Evolutionary conservation across 2,888 invertebrate species (phyloP).

Genomic region (Julus scanicus): DNA sequence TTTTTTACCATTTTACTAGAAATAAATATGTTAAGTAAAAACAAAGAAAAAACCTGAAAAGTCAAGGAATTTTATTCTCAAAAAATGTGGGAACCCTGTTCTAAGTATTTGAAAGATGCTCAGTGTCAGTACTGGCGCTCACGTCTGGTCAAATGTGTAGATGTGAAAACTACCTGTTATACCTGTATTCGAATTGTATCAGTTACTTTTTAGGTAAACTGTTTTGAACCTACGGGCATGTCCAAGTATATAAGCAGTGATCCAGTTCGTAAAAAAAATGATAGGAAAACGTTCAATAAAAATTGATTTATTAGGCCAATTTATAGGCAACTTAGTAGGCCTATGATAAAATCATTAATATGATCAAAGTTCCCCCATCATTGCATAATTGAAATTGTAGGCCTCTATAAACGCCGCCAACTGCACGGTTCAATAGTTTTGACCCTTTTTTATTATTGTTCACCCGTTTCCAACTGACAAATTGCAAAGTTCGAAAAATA

Average conservation of each 20-base stretch:
- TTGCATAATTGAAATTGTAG: conserved; percentile 39
- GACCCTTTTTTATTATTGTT: conserved; percentile 5
- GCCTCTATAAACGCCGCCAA: neutral
- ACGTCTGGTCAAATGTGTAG: neutral
- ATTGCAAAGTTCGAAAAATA: neutral
- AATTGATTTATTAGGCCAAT: conserved; percentile 34
- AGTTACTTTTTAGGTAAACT: neutral
- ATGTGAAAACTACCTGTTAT: neutral
- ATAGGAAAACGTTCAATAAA: conserved; percentile 37
- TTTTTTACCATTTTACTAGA: no score
- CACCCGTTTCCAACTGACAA: neutral
- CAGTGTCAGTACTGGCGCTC: no score
- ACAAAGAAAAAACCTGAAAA: no score
- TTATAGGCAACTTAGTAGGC: conserved; percentile 28
- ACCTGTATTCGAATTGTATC: conserved; percentile 12
- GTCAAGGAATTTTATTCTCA: no score
- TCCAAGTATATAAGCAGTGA: neutral
- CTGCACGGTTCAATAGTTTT: neutral
- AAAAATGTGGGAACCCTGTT: no score
- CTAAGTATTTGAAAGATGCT: no score
- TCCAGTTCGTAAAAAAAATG: neutral
- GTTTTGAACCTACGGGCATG: neutral
- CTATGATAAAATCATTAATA: conserved; percentile 29
- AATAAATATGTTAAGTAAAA: no score
- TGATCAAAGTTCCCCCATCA: neutral